Evolutionary conservation across 2,797 vertebrate species (phyloP).

Genomic region (Gastrophryne carolinensis): DNA sequence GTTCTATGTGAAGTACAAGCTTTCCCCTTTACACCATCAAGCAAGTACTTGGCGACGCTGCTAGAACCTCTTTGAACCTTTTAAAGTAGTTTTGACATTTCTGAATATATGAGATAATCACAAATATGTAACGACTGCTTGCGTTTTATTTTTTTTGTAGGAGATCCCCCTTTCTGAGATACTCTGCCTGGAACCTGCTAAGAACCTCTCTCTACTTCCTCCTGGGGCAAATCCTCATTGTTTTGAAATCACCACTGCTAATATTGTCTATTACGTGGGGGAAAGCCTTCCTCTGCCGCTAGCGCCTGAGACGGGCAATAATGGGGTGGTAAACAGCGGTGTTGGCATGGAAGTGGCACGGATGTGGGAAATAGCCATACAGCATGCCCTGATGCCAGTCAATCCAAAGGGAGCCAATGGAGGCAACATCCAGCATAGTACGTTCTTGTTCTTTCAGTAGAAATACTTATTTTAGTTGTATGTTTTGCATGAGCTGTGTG

Average conservation of each 20-base stretch:
- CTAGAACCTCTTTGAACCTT: too few relatives aligned
- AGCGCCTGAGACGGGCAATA: constrained; percentile 66
- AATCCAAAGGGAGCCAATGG: constrained; percentile 83
- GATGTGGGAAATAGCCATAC: constrained; percentile 96
- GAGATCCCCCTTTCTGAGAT: constrained; percentile 96
- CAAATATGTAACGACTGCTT: too few relatives aligned
- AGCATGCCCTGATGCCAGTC: constrained; percentile 93
- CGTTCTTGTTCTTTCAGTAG: constrained; percentile 54
- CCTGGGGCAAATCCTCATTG: constrained; percentile 86
- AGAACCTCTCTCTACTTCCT: constrained; percentile 77
- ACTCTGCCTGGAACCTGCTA: constrained; percentile 86
- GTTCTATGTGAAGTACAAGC: too few relatives aligned
- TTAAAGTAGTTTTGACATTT: too few relatives aligned
- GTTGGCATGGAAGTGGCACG: constrained; percentile 84
- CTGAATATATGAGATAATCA: too few relatives aligned
- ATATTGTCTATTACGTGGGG: constrained; percentile 88
- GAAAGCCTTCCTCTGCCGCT: constrained; percentile 76
- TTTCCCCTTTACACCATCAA: too few relatives aligned
- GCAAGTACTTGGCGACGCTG: too few relatives aligned
- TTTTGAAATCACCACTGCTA: constrained; percentile 90
- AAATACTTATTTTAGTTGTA: neutral
- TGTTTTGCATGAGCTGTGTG: neutral
- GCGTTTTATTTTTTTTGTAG: constrained; percentile 64
- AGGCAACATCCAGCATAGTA: constrained; percentile 82
- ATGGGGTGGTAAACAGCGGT: constrained; percentile 79